These are phyloP conservation scores for Orthonevra nobilis DNA, from an alignment of 2,888 invertebrate genomes.

Conservation along the genomic window DNA sequence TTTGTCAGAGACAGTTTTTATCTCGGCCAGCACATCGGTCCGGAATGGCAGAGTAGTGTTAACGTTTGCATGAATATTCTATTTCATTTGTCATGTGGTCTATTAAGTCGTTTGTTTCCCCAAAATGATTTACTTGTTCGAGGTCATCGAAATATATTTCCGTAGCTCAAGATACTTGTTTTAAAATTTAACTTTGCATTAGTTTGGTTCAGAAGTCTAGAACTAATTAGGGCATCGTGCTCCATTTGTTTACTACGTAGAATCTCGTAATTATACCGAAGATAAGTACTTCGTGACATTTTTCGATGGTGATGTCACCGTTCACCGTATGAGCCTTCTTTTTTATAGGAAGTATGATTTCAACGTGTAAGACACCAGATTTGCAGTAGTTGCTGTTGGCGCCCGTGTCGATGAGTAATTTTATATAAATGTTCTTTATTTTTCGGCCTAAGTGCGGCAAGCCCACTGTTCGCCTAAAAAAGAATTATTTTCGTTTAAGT, in stretches of 20 bases:
- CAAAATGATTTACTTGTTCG: not conserved
- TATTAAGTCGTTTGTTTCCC: not conserved
- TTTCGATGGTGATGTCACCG: no score
- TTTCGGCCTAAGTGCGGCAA: slow-evolving; percentile 1
- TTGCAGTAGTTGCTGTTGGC: slow-evolving; percentile 17
- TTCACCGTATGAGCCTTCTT: no score
- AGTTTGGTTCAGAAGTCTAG: not conserved
- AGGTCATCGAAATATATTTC: slow-evolving; percentile 11
- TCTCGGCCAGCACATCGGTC: slow-evolving; percentile 22
- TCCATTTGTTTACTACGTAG: not conserved
- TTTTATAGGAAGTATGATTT: not conserved
- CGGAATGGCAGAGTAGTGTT: slow-evolving; percentile 15
- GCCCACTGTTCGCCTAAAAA: slow-evolving; percentile 14
- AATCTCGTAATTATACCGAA: not conserved
- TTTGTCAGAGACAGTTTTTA: slow-evolving; percentile 11
- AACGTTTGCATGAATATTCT: slow-evolving; percentile 7
- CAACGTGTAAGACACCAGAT: slow-evolving; percentile 2
- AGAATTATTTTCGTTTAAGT: slow-evolving; percentile 12
- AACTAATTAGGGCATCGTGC: no score
- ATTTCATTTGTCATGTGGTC: slow-evolving; percentile 10
- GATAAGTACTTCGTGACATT: not conserved
- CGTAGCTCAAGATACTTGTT: slow-evolving; percentile 4
- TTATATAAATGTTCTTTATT: not conserved
- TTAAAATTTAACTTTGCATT: slow-evolving; percentile 15
- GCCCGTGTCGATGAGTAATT: slow-evolving; percentile 11